Base-by-base conservation (phyloP, 2,888 invertebrate genomes). In the Agrotis segetum region DNA sequence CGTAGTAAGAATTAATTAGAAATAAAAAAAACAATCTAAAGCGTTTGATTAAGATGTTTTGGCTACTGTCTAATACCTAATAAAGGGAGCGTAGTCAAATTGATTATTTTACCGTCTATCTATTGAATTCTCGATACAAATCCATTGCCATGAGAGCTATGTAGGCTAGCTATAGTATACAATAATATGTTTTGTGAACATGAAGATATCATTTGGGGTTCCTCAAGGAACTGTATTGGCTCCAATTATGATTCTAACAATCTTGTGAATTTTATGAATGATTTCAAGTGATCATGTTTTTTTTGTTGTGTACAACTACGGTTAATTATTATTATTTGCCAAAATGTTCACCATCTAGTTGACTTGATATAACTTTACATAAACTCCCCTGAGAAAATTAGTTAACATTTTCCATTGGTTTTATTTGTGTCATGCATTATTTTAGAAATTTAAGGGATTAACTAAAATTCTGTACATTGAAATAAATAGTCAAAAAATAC, bases 21-120 rank as follows among this genome's bases (percentile, higher is more conserved):
- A 21, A 40, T n/a, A 19, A 14, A 17, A 40, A 40, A 21, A 61
- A 24, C 46, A 46, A 6, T 47, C 17, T 1, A 19, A 64, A 53
- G 65, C 47, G 5, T 44, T 74, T 49, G 19, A 74, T 64, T 44
- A 17, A 16, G 2, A 7, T 59, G 59, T 46, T n/a, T 29, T 21
- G 29, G 50, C 6, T 56, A 24, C 7, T 13, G 14, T 3, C 1
- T 17, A n/a, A 11, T 13, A 16, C 46, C 9, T 29, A 3, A 44
- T 4, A 2, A 1, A 14, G 6, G 19, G 4, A 64, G 3, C 1
- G 9, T 13, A 52, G 19, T 0, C 0, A 44, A 46, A 29, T 3
- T 13, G 5, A 44, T 17, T 52, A 17, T 44, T 67, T 11, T 2
- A 29, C 3, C 11, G 14, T 17, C 3, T 0, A 44, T 16, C 3